phyloP scores from a whole-genome alignment of 2,888 invertebrate species.

The Synergus laeviventris region DNA sequence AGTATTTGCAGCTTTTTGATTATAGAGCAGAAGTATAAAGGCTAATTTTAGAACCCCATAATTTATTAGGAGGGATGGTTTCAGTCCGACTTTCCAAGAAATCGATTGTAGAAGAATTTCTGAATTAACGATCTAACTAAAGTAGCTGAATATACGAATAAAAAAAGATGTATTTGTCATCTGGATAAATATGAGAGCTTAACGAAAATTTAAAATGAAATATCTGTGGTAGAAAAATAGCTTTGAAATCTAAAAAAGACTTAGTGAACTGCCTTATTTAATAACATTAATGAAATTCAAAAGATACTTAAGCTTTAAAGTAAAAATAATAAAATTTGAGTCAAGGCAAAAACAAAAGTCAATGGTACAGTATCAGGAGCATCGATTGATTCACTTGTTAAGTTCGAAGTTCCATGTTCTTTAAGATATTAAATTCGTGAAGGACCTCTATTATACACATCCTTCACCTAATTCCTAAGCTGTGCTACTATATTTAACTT shows the following conservation, averaged over 20 bases:
- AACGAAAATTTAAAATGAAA: background rate
- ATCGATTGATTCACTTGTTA: slow-evolving; percentile 28
- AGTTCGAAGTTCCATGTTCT: slow-evolving; percentile 17
- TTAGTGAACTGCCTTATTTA: background rate
- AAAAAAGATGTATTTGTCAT: background rate
- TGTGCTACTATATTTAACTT: slow-evolving; percentile 4
- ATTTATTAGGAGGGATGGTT: background rate
- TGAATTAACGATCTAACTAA: background rate
- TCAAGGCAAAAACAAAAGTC: slow-evolving; percentile 19
- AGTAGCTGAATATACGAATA: background rate
- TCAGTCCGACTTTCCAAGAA: background rate
- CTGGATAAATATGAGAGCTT: background rate
- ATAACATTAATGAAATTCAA: background rate
- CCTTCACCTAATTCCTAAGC: slow-evolving; percentile 32
- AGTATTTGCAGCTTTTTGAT: background rate
- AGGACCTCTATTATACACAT: slow-evolving; percentile 19
- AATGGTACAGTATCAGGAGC: slow-evolving; percentile 17
- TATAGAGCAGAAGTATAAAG: background rate
- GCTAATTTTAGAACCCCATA: background rate
- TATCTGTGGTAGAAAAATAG: background rate
- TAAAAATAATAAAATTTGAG: background rate
- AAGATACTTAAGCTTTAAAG: background rate
- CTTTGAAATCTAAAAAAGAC: background rate
- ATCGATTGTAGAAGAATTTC: background rate
- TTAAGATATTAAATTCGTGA: slow-evolving; percentile 20